Conservation (phyloP, 2,797 vertebrate genomes). For the Etheostoma perlongum region DNA sequence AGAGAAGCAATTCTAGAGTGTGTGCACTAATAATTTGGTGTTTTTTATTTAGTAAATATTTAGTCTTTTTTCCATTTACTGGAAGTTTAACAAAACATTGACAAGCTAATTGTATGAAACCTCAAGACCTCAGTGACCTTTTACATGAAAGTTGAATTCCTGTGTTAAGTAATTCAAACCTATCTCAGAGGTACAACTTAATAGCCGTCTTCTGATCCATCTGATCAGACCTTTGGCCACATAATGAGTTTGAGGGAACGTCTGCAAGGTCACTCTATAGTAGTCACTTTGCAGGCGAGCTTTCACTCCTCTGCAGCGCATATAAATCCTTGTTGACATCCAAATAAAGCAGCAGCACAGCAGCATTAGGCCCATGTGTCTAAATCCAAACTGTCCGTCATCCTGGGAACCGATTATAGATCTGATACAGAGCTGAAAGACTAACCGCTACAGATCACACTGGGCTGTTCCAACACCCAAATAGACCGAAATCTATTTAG, state of each 20-base stretch:
- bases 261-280: not conserved
- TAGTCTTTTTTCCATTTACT: too few species aligned
- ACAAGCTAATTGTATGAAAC: too few species aligned
- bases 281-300: not conserved
- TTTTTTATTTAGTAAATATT: too few species aligned
- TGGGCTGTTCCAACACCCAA: slow-evolving; percentile 34
- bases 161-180: not conserved
- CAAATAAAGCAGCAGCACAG: slow-evolving; percentile 47
- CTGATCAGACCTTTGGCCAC: too few species aligned
- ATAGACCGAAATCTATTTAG: slow-evolving; percentile 32
- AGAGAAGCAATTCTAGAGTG: too few species aligned
- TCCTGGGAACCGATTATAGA: slow-evolving; percentile 21
- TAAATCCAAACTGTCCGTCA: slow-evolving; percentile 28
- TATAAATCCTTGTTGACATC: slow-evolving; percentile 36
- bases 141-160: too few species aligned
- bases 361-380: not conserved
- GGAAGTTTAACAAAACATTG: too few species aligned
- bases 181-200: not conserved
- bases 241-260: too few species aligned
- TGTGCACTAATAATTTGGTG: too few species aligned
- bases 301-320: not conserved
- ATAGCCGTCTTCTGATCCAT: too few species aligned
- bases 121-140: too few species aligned
- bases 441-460: slow-evolving; percentile 9
- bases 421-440: slow-evolving; percentile 24